phyloP scores from a whole-genome alignment of 92 coral and sea anemone species.

The Phenganax marumi region DNA sequence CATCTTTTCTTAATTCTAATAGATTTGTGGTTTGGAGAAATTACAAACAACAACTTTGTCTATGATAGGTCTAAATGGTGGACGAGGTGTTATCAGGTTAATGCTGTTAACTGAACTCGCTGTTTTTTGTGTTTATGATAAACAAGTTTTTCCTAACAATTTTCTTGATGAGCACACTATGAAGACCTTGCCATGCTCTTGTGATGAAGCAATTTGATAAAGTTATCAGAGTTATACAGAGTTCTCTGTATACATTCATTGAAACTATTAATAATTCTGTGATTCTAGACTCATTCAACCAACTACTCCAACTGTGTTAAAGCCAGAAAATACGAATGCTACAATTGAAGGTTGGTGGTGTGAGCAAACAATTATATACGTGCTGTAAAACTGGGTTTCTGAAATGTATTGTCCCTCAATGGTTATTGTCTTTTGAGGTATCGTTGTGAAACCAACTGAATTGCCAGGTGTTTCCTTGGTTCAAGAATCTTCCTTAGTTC shows the following conservation, averaged over 20 bases:
- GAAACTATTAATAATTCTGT: background rate
- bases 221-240: too few species aligned
- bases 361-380: background rate
- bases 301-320: conserved; percentile 57
- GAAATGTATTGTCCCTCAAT: background rate
- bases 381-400: background rate
- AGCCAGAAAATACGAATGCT: conserved; percentile 57
- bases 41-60: conserved; percentile 73
- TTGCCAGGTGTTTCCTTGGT: background rate
- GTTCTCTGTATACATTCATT: background rate
- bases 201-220: too few species aligned
- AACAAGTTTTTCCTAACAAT: background rate
- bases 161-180: too few species aligned
- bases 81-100: conserved; percentile 85
- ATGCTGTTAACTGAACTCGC: background rate
- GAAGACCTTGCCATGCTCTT: too few species aligned
- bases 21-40: conserved; percentile 74
- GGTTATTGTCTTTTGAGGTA: background rate
- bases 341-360: conserved; percentile 27
- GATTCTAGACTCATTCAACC: conserved; percentile 48
- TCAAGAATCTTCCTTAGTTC: background rate
- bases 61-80: conserved; percentile 79
- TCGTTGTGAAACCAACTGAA: background rate
- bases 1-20: background rate
- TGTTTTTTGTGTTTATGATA: background rate